Base-by-base conservation (phyloP, 2,797 vertebrate species). In the Lerista edwardsae region DNA sequence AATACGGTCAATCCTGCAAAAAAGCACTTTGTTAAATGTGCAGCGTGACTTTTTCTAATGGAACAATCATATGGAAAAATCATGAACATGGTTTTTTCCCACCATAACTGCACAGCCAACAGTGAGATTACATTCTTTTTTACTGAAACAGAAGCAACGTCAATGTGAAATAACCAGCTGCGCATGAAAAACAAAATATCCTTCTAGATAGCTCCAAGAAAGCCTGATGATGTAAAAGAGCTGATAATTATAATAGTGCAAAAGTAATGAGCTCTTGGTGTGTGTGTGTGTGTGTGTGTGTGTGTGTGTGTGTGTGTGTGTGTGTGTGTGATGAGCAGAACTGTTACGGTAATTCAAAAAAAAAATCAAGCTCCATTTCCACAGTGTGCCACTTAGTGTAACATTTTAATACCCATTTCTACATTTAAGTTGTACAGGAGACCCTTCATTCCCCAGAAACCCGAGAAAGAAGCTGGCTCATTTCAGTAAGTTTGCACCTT, bases 141-240 rank as follows among this genome's bases (percentile, higher is more conserved):
- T 69, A 68, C 51, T 2, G 21, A 39, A 51, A 68, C 89, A 90
- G 84, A 91, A 89, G 57, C 41, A 86, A 84, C 87, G 88, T 87
- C 86, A 79, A 80, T 82, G 83, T 83, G 86, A 91, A 91, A 87
- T 67, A 89, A 93, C 88, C 86, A 93, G 91, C 86, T 88, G 72
- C 62, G 75, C 82, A 86, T 91, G 87, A 93, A 94, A 92, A 75
- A 9, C 10, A 82, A 82, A 91, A 92, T 79, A 74, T 47, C 74
- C 59, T 88, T 92, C 77, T 77, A 88, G 90, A 87, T 84, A 92
- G 73, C 83, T 84, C 82, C 83, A 93, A 91, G 86, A 90, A 92
- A 92, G 86, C 72, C 75, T 78, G 81, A 72, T 77, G 72, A 91
- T 87, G 92, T 91, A 81, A 94, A 94, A 93, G 59, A 76, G 84